Base-by-base conservation (phyloP, 2,797 vertebrate species). In the Sebastes itinus region DNA sequence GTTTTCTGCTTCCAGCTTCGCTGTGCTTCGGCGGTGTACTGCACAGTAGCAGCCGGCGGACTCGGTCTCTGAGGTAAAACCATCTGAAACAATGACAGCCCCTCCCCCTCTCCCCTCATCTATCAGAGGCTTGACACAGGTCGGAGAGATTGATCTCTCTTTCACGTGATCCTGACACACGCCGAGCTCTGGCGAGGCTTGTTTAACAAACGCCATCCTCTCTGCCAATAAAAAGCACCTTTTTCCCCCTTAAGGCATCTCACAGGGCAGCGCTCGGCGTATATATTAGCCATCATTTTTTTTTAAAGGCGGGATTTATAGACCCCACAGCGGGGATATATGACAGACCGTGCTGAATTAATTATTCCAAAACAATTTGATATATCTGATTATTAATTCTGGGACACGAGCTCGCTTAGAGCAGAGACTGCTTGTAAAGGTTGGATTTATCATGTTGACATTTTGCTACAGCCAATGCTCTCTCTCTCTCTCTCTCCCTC, bases 361-460 rank as follows among this genome's bases (percentile, higher is more conserved):
- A 95, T 96, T 95, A 96, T 95, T 95, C 91, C 92, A 90, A 94
- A 95, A 95, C 95, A 95, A 95, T 96, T 94, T 96, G 92, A 95
- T 95, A 94, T 90, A 94, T 95, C 90, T 93, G 92, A 96, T 94
- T 93, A 95, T 95, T 95, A 95, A 96, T 95, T 95, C 92, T 89
- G 88, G 91, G 91, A 91, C 92, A 94, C 80, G 22, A 88, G 88
- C 91, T 86, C 72, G 85, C 90, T 91, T 86, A 88, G 89, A 93
- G 89, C 92, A 90, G 87, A 91, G 91, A 89, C 90, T 84, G 92
- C 93, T 95, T 94, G 95, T 93, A 95, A 96, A 96, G 94, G 94
- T 95, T 95, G 94, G 94, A 95, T 96, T 96, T 95, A 96, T 96
- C 95, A 96, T 94, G 94, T 92, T 96, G 95, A 94, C 95, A 96